These are phyloP conservation scores for Trichomycterus rosablanca DNA, from an alignment of 2,113 vertebrate species.

Conservation along the genomic window DNA sequence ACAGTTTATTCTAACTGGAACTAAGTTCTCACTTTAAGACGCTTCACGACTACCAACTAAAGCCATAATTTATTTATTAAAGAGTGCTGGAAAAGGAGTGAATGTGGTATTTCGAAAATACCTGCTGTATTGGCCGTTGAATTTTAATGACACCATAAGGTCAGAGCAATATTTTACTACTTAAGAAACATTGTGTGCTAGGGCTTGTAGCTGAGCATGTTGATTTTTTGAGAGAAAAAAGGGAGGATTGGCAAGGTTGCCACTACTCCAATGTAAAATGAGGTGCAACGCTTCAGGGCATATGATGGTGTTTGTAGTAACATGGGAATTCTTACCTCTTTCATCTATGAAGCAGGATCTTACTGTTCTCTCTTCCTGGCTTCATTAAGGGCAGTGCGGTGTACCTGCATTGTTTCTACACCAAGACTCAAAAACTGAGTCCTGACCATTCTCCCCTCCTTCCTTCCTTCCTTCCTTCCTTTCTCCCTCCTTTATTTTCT, in stretches of 20 bases:
- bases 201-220: not conserved
- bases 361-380: not conserved
- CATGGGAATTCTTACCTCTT: not conserved
- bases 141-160: constrained; percentile 36
- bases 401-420: too few relatives aligned
- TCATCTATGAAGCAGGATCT: too few relatives aligned
- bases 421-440: too few relatives aligned
- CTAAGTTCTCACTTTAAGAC: too few relatives aligned
- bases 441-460: too few relatives aligned
- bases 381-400: too few relatives aligned
- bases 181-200: not conserved
- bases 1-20: too few relatives aligned
- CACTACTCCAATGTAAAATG: not conserved
- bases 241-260: not conserved
- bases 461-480: too few relatives aligned
- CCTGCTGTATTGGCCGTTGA: constrained; percentile 15
- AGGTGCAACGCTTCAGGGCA: not conserved
- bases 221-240: not conserved
- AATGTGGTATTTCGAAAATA: constrained; percentile 10
- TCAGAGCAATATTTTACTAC: constrained; percentile 31
- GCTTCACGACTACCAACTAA: too few relatives aligned
- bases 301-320: not conserved
- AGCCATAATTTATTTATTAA: constrained; percentile 6
- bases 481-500: too few relatives aligned
- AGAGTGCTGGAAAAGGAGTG: constrained; percentile 6